These are phyloP conservation scores for Hepsetus odoe DNA, from an alignment of 2,113 vertebrate genomes.

Conservation along the genomic window DNA sequence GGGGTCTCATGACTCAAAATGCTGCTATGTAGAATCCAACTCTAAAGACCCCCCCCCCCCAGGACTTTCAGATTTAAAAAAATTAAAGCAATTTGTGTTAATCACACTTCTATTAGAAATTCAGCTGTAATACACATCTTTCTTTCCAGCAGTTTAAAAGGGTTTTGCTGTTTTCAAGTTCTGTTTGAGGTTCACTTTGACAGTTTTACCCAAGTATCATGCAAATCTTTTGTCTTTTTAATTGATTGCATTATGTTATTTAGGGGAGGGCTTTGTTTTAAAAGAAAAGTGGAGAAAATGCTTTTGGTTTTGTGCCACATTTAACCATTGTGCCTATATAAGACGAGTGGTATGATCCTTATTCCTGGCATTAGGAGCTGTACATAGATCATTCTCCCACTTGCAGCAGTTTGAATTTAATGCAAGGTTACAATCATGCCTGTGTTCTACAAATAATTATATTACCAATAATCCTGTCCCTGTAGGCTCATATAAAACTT, in stretches of 20 bases:
- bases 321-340: conserved; percentile 59
- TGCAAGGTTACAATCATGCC: conserved; percentile 12
- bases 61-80: not conserved
- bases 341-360: conserved; percentile 19
- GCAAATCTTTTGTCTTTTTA: not conserved
- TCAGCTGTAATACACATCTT: not conserved
- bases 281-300: not conserved
- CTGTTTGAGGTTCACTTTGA: not conserved
- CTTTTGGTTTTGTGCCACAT: conserved; percentile 47
- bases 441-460: not conserved
- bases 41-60: not conserved
- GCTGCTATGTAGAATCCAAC: conserved; percentile 23
- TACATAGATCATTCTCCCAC: conserved; percentile 18
- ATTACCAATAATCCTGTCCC: conserved; percentile 3
- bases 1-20: not conserved
- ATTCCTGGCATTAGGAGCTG: conserved; percentile 18
- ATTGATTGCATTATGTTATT: not conserved
- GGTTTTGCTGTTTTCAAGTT: conserved; percentile 13
- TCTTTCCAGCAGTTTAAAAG: conserved; percentile 12
- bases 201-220: conserved; percentile 1
- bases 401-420: conserved; percentile 15
- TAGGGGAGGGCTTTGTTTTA: conserved; percentile 18
- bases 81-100: not conserved
- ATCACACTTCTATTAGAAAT: not conserved
- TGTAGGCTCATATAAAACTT: conserved; percentile 1